Evolutionary conservation across 2,888 invertebrate genomes (phyloP).

Genomic region (Nomada goodeniana): DNA sequence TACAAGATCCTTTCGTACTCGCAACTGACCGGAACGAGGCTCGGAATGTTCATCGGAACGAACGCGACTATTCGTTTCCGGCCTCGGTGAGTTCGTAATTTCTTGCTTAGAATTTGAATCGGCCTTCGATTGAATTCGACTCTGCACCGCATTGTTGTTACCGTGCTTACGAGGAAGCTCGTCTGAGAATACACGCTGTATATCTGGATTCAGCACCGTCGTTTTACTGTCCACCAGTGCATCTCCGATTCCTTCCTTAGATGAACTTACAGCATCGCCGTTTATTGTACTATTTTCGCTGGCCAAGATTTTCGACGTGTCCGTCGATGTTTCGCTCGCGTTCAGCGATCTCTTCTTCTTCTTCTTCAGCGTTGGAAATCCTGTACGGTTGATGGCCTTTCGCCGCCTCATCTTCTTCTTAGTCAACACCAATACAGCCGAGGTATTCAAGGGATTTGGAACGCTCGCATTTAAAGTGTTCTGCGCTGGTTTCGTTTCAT

Average conservation of each 20-base stretch:
- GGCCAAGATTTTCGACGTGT: slow-evolving; percentile 22
- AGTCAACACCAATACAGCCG: slow-evolving; percentile 70
- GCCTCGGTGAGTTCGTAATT: slow-evolving; percentile 18
- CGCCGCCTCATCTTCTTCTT: slow-evolving; percentile 88
- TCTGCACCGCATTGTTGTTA: neutral
- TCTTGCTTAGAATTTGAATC: neutral
- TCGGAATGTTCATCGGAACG: slow-evolving; percentile 68
- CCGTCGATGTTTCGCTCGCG: slow-evolving; percentile 62
- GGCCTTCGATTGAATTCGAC: neutral
- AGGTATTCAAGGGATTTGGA: slow-evolving; percentile 66
- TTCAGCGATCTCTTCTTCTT: slow-evolving; percentile 89
- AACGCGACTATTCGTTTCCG: slow-evolving; percentile 59
- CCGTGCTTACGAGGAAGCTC: neutral
- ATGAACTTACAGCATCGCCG: slow-evolving; percentile 7
- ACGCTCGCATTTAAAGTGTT: slow-evolving; percentile 47
- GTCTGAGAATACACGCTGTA: slow-evolving; percentile 12
- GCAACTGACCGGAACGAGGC: slow-evolving; percentile 74
- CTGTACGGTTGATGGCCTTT: slow-evolving; percentile 93
- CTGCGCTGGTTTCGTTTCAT: slow-evolving; percentile 49
- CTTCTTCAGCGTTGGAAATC: slow-evolving; percentile 93
- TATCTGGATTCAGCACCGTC: slow-evolving; percentile 31
- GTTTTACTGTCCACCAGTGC: slow-evolving; percentile 52
- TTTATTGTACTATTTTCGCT: slow-evolving; percentile 2
- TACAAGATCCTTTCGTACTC: slow-evolving; percentile 80
- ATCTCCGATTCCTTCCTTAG: slow-evolving; percentile 42